Conservation (phyloP, 2,113 vertebrate genomes). For the Nothoprocta perdicaria region DNA sequence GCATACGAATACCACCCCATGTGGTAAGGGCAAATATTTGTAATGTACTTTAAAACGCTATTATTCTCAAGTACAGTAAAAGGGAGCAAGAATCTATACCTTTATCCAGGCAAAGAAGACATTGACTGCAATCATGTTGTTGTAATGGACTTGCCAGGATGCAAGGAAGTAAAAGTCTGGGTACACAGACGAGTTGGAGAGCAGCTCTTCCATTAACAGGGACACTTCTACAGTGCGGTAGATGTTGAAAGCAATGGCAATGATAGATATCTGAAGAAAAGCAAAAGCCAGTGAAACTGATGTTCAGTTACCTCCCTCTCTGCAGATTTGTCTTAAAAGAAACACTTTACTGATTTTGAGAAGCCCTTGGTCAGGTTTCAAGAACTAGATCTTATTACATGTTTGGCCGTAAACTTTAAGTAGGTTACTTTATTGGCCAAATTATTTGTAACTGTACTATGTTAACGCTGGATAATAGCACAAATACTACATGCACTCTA, state of each 20-base stretch:
- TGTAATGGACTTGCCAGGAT: slow-evolving; percentile 68
- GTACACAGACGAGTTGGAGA: slow-evolving; percentile 52
- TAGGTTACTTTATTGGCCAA: neutral
- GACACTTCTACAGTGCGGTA: slow-evolving; percentile 46
- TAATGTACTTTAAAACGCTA: neutral
- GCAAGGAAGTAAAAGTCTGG: slow-evolving; percentile 76
- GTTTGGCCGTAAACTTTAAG: neutral
- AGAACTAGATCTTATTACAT: neutral
- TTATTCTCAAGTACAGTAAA: neutral
- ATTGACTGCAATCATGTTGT: slow-evolving; percentile 68
- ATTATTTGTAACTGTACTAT: neutral
- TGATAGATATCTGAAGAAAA: slow-evolving; percentile 63
- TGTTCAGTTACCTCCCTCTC: neutral
- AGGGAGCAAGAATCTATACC: slow-evolving; percentile 37
- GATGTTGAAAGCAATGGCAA: slow-evolving; percentile 65
- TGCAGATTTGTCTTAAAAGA: neutral
- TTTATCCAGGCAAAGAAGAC: slow-evolving; percentile 78
- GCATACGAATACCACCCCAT: no score
- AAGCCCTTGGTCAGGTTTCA: neutral
- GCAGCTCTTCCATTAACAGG: slow-evolving; percentile 62
- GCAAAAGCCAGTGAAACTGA: neutral
- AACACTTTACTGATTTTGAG: neutral
- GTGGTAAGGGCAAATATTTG: neutral
- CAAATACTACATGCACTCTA: neutral
- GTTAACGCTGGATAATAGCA: neutral